phyloP scores from a whole-genome alignment of 2,797 vertebrate species.

The Hyperoplus lanceolatus region DNA sequence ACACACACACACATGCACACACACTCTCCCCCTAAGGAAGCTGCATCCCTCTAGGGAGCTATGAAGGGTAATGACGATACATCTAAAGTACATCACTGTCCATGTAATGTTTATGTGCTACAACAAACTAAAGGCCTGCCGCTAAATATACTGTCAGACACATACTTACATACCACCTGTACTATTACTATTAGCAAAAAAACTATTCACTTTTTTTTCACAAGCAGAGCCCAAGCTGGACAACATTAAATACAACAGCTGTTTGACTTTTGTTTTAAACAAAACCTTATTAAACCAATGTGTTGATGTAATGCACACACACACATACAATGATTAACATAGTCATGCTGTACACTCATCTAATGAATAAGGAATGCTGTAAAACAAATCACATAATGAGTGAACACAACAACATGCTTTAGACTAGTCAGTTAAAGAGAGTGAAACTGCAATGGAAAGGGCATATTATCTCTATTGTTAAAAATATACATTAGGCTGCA shows the following conservation, averaged over 20 bases:
- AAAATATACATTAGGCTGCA: background rate
- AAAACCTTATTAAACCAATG: background rate
- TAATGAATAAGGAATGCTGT: background rate
- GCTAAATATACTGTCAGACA: background rate
- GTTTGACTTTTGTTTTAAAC: background rate
- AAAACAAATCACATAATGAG: background rate
- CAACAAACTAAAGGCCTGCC: too few relatives aligned
- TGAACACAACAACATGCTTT: background rate
- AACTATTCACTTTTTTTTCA: background rate
- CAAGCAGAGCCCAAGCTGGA: background rate
- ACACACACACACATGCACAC: slow-evolving; percentile 22
- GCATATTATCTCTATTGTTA: background rate
- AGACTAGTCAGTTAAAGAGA: background rate
- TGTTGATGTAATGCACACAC: background rate
- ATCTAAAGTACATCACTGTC: too few relatives aligned
- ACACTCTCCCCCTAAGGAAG: background rate
- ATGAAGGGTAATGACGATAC: too few relatives aligned
- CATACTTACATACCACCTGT: background rate
- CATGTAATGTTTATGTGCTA: too few relatives aligned
- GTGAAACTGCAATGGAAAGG: background rate
- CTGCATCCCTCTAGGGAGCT: slow-evolving; percentile 21
- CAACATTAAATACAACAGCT: slow-evolving; percentile 2
- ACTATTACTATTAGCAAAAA: background rate
- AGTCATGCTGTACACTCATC: background rate
- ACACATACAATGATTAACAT: background rate